Evolutionary conservation across 2,888 invertebrate species (phyloP).

Genomic region (Protodeltote pygarga): DNA sequence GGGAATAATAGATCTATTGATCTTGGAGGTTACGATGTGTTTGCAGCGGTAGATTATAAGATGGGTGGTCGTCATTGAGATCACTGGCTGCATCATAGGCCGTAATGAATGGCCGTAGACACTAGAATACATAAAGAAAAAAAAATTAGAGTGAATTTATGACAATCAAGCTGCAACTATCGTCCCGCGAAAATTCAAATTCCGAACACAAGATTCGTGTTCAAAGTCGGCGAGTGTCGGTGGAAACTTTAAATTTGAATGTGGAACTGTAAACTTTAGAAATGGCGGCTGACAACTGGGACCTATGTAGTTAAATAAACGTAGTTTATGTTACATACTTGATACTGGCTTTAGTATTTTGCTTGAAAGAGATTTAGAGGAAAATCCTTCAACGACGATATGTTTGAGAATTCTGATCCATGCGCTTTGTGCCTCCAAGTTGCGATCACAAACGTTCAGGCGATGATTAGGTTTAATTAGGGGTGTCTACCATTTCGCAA

Average conservation of each 20-base stretch:
- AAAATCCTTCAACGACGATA: neutral
- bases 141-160: constrained; percentile 8
- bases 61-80: too few relatives aligned
- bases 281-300: constrained; percentile 56
- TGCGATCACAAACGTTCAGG: too few relatives aligned
- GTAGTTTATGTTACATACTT: constrained; percentile 32
- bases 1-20: too few relatives aligned
- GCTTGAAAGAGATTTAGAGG: neutral
- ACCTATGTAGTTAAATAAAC: constrained; percentile 45
- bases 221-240: constrained; percentile 57
- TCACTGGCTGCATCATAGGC: too few relatives aligned
- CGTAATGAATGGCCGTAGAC: too few relatives aligned
- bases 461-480: too few relatives aligned
- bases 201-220: constrained; percentile 58
- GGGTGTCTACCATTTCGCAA: too few relatives aligned
- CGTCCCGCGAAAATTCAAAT: constrained; percentile 54
- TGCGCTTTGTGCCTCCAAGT: too few relatives aligned
- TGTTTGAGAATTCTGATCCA: too few relatives aligned
- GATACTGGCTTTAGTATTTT: neutral
- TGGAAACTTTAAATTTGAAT: constrained; percentile 74
- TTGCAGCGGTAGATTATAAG: too few relatives aligned
- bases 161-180: constrained; percentile 39
- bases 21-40: too few relatives aligned
- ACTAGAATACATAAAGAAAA: too few relatives aligned
- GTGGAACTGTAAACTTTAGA: constrained; percentile 69